Evolutionary conservation across 2,888 invertebrate species (phyloP).

Genomic region (Ischnus inquisitorius): DNA sequence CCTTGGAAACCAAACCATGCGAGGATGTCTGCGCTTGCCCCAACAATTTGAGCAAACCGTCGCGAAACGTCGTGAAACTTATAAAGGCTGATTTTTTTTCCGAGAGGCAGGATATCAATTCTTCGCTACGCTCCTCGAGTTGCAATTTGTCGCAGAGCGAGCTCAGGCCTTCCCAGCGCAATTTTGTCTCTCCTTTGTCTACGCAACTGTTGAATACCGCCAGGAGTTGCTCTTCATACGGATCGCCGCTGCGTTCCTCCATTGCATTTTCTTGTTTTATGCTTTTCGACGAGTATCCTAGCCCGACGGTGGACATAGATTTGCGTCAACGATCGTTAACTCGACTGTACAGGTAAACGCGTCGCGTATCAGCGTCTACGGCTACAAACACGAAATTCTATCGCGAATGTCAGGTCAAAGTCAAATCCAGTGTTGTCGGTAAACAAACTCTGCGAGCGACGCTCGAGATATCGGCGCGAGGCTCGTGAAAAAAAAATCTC

Average conservation of each 20-base stretch:
- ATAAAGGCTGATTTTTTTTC: constrained; percentile 84
- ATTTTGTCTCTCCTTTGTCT: constrained; percentile 89
- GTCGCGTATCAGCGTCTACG: background rate
- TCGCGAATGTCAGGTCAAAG: constrained; percentile 46
- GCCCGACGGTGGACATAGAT: background rate
- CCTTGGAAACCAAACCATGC: constrained; percentile 42
- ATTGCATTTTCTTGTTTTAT: constrained; percentile 80
- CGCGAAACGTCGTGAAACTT: constrained; percentile 92
- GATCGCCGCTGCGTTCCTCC: constrained; percentile 86
- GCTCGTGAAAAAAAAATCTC: background rate
- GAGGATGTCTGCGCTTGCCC: constrained; percentile 85
- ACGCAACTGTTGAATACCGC: constrained; percentile 94
- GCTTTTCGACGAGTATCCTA: constrained; percentile 6
- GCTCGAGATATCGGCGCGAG: background rate
- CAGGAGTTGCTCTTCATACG: constrained; percentile 93
- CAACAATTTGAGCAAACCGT: constrained; percentile 90
- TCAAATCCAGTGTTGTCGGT: constrained; percentile 45
- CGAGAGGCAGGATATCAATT: constrained; percentile 73
- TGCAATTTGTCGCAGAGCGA: constrained; percentile 92
- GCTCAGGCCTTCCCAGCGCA: constrained; percentile 89
- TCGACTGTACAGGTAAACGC: background rate
- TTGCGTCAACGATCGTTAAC: background rate
- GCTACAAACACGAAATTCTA: constrained; percentile 8
- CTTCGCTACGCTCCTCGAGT: constrained; percentile 90
- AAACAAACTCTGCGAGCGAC: constrained; percentile 47